Base-by-base conservation (phyloP, 2,797 vertebrate species). In the Lemur catta region DNA sequence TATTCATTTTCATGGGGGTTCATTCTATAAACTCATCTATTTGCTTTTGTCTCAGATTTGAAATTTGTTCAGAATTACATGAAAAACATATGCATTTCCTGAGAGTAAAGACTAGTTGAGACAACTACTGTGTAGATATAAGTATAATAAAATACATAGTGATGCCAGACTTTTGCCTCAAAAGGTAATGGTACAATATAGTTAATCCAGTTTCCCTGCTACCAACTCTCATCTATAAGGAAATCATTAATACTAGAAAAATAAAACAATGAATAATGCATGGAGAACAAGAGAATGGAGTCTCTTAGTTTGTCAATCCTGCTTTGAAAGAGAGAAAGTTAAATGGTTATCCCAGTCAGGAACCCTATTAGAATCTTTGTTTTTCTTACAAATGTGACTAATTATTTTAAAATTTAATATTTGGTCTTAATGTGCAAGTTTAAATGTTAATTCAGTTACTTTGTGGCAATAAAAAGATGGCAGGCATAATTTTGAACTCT, bases 371-470 rank as follows among this genome's bases (percentile, higher is more conserved):
- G 38, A 84, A 79, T 59, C 43, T 69, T 5, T 71, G 1, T 71
- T 35, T 91, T 72, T 93, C 26, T 84, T 48, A 67, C 8, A 78
- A 78, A 15, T 33, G 15, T 85, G 52, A 43, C 63, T 91, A 26
- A 69, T 93, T 88, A 93, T 65, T 95, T 71, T 78, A 57, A 93
- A 93, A 90, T 86, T 76, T 84, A 87, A 82, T 91, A 52, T 80
- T 84, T 93, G 48, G n/a, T 57, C n/a, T 88, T 67, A 88, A 35
- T 82, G 46, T 93, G 55, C 63, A 59, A 24, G 50, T 93, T 65
- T 91, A 91, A 88, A 84, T 84, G 46, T 50, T 91, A 4, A 4
- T 26, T 72, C 28, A 41, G 4, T 59, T 84, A 33, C 35, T 94
- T 82, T 90, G 80, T n/a, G 30, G 28, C 91, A 72, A 78, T 63